Evolutionary conservation across 2,888 invertebrate species (phyloP), one percentile per base, ranked within the genome.

Genomic region (Dicycla oo): DNA sequence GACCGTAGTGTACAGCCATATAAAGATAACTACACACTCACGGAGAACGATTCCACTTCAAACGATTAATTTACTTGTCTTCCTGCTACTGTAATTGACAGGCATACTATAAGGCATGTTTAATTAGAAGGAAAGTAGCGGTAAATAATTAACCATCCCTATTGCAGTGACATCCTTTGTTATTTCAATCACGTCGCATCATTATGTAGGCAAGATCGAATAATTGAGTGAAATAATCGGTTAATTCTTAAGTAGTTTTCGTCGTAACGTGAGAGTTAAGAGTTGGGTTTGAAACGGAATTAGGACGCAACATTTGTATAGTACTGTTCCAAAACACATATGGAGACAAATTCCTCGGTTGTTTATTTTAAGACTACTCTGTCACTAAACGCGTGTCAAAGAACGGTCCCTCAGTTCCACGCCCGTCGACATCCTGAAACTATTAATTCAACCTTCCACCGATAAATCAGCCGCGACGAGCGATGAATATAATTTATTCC

Each of bases 401-500:
- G 80, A 73, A 76, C 75, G 70, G 76, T 78, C 81, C 82, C 82
- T 77, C 75, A 66, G 67, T 71, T 71, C 75, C 69, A 71, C 82
- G 84, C 73, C 86, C 80, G 85, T 84, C 86, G 88, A 90, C 92
- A 92, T 93, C 91, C 92, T 91, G 89, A 91, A 91, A 91, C 93
- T 89, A 92, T 93, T 93, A 93, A 92, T 92, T 88, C 86, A 81
- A 83, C 85, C 89, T 87, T 77, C 82, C 76, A 83, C 78, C 90
- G 75, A 92, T 93, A 92, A 93, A 92, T 92, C 91, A 90, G 86
- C 73, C 77, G 75, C 82, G 88, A 90, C 87, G 88, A 89, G 81
- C 88, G 89, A 90, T 90, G 89, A 88, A 91, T 90, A 91, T 92
- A 91, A 92, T 91, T 91, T 90, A 92, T 92, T 88, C 83, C 87